phyloP scores from a whole-genome alignment of 1,140 invertebrate species.

The Phymorhynchus buccinoides region DNA sequence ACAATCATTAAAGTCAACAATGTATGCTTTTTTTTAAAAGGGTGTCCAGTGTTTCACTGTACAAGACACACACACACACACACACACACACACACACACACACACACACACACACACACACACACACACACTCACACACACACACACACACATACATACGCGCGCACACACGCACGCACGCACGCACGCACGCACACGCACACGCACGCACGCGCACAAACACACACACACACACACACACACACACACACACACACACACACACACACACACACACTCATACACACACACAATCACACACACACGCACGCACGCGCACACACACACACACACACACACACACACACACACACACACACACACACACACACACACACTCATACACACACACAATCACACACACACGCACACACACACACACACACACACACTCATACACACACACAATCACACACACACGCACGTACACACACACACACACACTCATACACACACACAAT shows the following conservation, averaged over 20 bases:
- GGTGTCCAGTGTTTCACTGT: no score
- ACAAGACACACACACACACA: not conserved
- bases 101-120: conserved; percentile 5
- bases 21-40: no score
- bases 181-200: not conserved
- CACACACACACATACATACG: not conserved
- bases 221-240: not conserved
- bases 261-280: not conserved
- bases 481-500: not conserved
- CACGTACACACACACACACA: not conserved
- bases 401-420: conserved; percentile 13
- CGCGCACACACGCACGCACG: not conserved
- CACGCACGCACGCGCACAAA: not conserved
- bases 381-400: not conserved
- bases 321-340: not conserved
- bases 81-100: not conserved
- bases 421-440: not conserved
- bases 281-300: not conserved
- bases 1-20: no score
- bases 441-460: not conserved
- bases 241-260: not conserved
- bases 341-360: conserved; percentile 10
- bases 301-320: not conserved
- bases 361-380: not conserved
- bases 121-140: no score